phyloP scores from a whole-genome alignment of 2,113 vertebrate genomes.

The Sapajus apella region DNA sequence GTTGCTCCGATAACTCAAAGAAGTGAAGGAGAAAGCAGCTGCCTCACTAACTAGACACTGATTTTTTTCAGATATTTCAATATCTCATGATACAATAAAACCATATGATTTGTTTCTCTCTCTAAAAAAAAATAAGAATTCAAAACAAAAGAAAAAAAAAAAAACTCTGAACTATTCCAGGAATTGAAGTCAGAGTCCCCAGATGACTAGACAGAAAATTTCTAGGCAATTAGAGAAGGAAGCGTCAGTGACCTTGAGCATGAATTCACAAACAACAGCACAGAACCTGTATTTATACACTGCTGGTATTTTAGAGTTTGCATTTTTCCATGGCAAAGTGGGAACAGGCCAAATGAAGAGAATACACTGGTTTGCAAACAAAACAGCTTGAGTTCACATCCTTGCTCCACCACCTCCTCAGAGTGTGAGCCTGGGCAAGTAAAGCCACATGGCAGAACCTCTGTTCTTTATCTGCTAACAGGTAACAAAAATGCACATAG shows the following conservation, averaged over 20 bases:
- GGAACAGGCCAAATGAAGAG: not conserved
- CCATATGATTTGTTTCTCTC: too few species aligned
- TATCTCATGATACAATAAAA: too few species aligned
- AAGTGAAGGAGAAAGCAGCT: too few species aligned
- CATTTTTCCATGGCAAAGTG: not conserved
- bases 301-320: not conserved
- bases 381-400: not conserved
- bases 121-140: too few species aligned
- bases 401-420: not conserved
- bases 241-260: not conserved
- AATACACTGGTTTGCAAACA: not conserved
- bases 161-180: not conserved
- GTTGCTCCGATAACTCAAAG: too few species aligned
- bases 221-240: not conserved
- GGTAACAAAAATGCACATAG: not conserved
- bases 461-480: not conserved
- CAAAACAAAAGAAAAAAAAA: too few species aligned
- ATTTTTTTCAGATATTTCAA: too few species aligned
- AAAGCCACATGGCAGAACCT: not conserved
- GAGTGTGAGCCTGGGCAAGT: not conserved
- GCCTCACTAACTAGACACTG: too few species aligned
- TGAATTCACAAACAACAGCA: not conserved
- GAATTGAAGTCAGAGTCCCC: not conserved
- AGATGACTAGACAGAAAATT: not conserved
- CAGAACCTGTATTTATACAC: not conserved